These are phyloP conservation scores for Sebastes oblongus DNA, from an alignment of 2,797 vertebrate genomes.

Conservation along the genomic window DNA sequence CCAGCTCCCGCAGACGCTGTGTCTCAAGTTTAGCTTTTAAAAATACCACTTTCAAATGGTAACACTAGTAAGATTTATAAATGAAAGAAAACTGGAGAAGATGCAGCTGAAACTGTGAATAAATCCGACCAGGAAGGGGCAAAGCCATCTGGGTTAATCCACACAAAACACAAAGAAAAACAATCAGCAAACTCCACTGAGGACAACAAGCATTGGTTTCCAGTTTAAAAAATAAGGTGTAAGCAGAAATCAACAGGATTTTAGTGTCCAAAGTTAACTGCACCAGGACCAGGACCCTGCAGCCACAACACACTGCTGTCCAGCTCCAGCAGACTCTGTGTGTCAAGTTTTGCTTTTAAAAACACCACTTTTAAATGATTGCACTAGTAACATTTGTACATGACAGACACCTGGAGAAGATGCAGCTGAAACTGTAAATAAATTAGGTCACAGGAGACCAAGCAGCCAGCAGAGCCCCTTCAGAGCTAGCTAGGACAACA, in stretches of 20 bases:
- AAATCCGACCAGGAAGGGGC: conserved; percentile 68
- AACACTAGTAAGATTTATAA: too few relatives aligned
- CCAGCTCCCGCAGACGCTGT: neutral
- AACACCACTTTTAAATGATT: too few relatives aligned
- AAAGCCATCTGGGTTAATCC: conserved; percentile 76
- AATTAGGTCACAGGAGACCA: too few relatives aligned
- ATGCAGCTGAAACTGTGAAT: conserved; percentile 20
- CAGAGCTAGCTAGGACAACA: neutral
- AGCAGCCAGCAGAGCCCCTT: neutral
- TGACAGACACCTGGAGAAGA: too few relatives aligned
- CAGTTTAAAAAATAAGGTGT: neutral
- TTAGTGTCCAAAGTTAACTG: neutral
- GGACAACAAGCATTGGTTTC: neutral
- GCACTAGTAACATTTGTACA: too few relatives aligned
- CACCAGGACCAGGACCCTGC: conserved; percentile 9
- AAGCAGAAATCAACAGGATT: conserved; percentile 4
- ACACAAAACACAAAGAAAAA: conserved; percentile 60
- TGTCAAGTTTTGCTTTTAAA: too few relatives aligned
- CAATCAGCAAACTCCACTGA: conserved; percentile 24
- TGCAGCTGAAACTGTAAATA: too few relatives aligned
- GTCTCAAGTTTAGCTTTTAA: neutral
- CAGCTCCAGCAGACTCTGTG: neutral
- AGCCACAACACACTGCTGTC: conserved; percentile 17
- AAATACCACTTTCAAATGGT: neutral
- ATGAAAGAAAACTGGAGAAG: neutral